Evolutionary conservation across 2,113 vertebrate genomes (phyloP), one percentile per base, ranked within the genome.

Genomic region (Stegastes partitus): DNA sequence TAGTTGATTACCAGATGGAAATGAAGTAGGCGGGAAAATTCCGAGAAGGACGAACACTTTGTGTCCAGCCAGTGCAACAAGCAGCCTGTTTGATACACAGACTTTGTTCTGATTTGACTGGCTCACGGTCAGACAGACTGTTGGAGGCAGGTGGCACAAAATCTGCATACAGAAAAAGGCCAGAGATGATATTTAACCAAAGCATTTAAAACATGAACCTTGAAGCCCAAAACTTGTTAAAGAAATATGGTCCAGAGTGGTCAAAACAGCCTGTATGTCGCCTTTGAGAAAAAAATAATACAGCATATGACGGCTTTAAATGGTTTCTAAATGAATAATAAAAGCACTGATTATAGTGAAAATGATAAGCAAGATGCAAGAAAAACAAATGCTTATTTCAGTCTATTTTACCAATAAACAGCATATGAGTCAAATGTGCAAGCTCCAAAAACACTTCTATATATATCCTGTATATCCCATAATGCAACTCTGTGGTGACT

Each of bases 21-120:
- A 25, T 39, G 55, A 70, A 54, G 77, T 78, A 19, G 82, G 77
- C 76, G 73, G 63, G 34, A 51, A 25, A 28, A 66, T n/a, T 63
- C 65, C 54, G 18, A 67, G 67, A 31, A 63, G 55, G 39, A 72
- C 1, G 3, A 66, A 72, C 34, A 49, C 50, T 61, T 77, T 68
- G 57, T 42, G 61, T 65, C 7, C 67, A 58, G 58, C 14, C 42
- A 11, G 79, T 37, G n/a, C 23, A 45, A 45, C 23, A n/a, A 47
- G 23, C 71, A 25, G 54, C 15, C 53, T 77, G 77, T 75, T 58
- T 71, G 68, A 62, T 56, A 26, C 31, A 23, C 21, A 39, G 37
- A 50, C 39, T 74, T 79, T 51, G 49, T 6, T 65, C 49, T 25
- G 54, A 72, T 65, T 57, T 18, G 65, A 65, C 70, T 67, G 87